Conservation (phyloP, 2,113 vertebrate species). For the Loxodonta africana region DNA sequence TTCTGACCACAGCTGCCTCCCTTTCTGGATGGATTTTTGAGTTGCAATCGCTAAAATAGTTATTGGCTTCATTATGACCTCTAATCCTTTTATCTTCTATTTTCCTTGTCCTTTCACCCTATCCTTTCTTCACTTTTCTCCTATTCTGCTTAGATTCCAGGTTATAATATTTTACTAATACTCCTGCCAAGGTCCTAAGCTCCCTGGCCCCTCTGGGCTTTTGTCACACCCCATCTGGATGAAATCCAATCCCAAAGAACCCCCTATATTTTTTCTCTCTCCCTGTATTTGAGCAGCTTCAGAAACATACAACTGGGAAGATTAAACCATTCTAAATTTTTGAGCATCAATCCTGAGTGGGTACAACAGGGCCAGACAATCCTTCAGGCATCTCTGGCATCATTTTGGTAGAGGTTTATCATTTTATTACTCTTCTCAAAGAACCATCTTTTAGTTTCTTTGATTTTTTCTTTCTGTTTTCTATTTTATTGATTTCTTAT, state of each 20-base stretch:
- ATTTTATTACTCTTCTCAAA: neutral
- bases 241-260: neutral
- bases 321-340: neutral
- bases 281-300: neutral
- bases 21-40: neutral
- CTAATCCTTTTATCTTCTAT: neutral
- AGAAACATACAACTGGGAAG: neutral
- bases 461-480: neutral
- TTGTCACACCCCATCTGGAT: neutral
- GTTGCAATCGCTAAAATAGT: constrained; percentile 38
- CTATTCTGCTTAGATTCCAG: neutral
- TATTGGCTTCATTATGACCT: neutral
- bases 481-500: neutral
- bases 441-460: neutral
- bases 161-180: rapidly evolving
- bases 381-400: neutral
- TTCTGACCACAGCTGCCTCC: neutral
- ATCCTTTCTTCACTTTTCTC: neutral
- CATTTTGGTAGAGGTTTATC: neutral
- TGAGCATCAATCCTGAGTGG: neutral
- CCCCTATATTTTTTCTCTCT: neutral
- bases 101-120: neutral
- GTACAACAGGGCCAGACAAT: neutral
- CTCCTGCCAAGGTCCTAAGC: neutral
- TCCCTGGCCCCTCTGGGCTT: neutral